Percentiles rank a stretch among this genome's conserved stretches.
These are phyloP conservation scores for Meta bourneti DNA, from an alignment of 2,888 invertebrate genomes.

Conservation along the genomic window DNA sequence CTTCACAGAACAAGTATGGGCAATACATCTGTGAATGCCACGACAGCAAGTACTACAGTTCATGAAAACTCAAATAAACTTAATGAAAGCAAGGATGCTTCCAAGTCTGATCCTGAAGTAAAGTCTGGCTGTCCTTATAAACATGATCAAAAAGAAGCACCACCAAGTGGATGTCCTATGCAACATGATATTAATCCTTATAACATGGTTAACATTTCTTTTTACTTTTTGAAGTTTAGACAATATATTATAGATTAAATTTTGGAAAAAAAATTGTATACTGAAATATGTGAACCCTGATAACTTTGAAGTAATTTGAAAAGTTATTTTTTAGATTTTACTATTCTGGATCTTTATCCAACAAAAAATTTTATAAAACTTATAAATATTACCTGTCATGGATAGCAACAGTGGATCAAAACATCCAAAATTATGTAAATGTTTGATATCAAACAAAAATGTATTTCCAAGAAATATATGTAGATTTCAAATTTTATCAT, in stretches of 20 bases:
- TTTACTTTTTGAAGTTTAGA: background rate
- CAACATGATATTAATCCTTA: slow-evolving; percentile 60
- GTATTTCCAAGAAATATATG: too few species aligned
- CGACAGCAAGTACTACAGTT: slow-evolving; percentile 2
- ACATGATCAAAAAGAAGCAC: slow-evolving; percentile 44
- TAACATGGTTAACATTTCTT: slow-evolving; percentile 60
- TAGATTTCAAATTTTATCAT: too few species aligned
- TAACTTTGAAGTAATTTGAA: too few species aligned
- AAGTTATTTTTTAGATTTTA: too few species aligned
- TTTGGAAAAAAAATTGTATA: background rate
- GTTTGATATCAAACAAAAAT: too few species aligned
- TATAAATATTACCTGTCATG: too few species aligned
- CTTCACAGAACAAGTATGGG: slow-evolving; percentile 37
- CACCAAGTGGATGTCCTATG: slow-evolving; percentile 68
- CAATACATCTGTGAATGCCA: slow-evolving; percentile 29
- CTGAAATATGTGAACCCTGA: too few species aligned
- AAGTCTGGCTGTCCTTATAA: slow-evolving; percentile 64
- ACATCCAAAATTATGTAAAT: too few species aligned
- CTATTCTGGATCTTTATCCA: too few species aligned
- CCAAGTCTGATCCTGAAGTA: background rate
- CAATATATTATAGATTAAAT: background rate
- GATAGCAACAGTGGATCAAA: too few species aligned
- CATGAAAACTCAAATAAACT: background rate
- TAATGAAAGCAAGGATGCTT: background rate
- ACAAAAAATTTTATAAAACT: too few species aligned